These are phyloP conservation scores for Agrypnus murinus DNA, from an alignment of 2,888 invertebrate genomes.

Conservation along the genomic window DNA sequence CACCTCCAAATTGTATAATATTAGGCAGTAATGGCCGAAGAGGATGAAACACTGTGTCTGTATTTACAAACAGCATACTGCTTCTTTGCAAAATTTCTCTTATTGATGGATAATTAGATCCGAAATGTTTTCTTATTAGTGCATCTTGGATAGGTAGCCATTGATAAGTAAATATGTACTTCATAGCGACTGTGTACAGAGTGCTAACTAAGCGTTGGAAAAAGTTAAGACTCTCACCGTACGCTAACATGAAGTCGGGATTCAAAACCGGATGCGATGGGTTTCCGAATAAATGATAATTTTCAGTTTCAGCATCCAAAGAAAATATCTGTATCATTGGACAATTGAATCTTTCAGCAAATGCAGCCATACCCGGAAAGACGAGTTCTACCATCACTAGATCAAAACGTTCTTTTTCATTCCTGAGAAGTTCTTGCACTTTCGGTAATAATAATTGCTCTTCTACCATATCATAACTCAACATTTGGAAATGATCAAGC, in stretches of 20 bases:
- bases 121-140: neutral
- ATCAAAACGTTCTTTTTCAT: neutral
- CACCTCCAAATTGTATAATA: slow-evolving; percentile 3
- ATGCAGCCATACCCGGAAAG: neutral
- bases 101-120: neutral
- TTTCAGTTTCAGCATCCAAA: neutral
- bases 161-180: too few species aligned
- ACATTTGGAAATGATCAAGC: neutral
- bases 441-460: neutral
- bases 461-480: neutral
- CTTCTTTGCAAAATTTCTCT: neutral
- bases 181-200: neutral
- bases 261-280: neutral
- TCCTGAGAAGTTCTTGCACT: neutral
- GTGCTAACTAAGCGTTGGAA: neutral
- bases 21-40: neutral
- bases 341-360: neutral
- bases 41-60: neutral
- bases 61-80: neutral
- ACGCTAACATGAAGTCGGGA: neutral
- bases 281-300: neutral
- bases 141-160: too few species aligned
- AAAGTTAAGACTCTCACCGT: neutral
- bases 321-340: neutral
- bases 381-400: neutral